A percentile compares a stretch with the other conserved stretches of the same genome.
phyloP scores from a whole-genome alignment of 2,113 vertebrate species.

The Barbus barbus region DNA sequence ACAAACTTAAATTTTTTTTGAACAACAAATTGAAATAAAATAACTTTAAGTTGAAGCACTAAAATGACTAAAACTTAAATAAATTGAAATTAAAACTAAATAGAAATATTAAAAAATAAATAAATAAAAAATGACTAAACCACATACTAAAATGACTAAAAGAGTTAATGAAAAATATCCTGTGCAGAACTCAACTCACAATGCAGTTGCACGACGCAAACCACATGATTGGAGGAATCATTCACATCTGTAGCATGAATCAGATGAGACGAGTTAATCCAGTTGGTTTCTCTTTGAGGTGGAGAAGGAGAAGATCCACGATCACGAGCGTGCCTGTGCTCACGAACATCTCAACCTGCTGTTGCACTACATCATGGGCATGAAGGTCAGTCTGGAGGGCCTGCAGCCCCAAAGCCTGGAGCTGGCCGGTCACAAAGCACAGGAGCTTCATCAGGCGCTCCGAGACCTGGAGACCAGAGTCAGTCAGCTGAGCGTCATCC shows the following conservation, averaged over 20 bases:
- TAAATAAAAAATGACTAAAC: no score
- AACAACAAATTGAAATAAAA: background rate
- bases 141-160: no score
- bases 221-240: no score
- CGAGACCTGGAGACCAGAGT: constrained; percentile 77
- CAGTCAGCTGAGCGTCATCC: constrained; percentile 66
- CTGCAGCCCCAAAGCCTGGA: constrained; percentile 79
- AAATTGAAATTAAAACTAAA: background rate
- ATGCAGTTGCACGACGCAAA: background rate
- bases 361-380: constrained; percentile 83
- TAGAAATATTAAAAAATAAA: background rate
- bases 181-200: background rate
- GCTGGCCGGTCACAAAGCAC: constrained; percentile 74
- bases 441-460: constrained; percentile 77
- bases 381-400: constrained; percentile 81
- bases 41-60: background rate
- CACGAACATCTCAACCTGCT: constrained; percentile 89
- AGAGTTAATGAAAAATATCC: background rate
- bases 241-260: background rate
- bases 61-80: background rate
- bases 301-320: constrained; percentile 83
- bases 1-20: background rate
- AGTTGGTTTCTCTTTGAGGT: constrained; percentile 71
- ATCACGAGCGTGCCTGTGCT: constrained; percentile 84
- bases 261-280: background rate